Evolutionary conservation across 2,113 vertebrate genomes (phyloP).

Genomic region (Otocyon megalotis): DNA sequence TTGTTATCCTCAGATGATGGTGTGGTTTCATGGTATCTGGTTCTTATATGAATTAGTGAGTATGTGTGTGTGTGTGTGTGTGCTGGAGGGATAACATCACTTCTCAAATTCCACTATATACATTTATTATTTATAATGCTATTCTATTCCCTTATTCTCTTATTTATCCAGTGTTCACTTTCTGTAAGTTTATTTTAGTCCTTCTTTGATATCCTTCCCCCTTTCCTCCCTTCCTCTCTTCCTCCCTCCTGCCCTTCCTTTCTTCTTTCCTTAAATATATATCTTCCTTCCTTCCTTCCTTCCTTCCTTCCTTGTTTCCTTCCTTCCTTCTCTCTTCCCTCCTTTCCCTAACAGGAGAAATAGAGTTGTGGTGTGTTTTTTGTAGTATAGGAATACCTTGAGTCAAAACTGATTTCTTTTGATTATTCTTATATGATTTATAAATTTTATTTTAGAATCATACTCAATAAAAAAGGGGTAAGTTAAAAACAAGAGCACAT

Average conservation of each 20-base stretch:
- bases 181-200: background rate
- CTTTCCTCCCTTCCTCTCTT: too few relatives aligned
- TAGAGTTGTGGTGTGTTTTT: background rate
- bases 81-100: background rate
- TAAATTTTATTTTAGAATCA: background rate
- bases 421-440: background rate
- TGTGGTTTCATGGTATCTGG: background rate
- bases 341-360: background rate
- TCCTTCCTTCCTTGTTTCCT: background rate
- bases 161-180: background rate
- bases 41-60: background rate
- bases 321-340: background rate
- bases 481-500: background rate
- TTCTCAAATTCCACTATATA: background rate
- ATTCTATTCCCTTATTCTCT: background rate
- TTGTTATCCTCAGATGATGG: background rate
- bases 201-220: background rate
- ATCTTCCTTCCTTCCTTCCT: background rate
- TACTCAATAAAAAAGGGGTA: background rate
- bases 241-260: background rate
- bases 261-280: background rate
- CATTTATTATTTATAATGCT: background rate
- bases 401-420: background rate
- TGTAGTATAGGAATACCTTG: background rate
- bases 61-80: background rate